Evolutionary conservation across 2,113 vertebrate species (phyloP), one percentile per base, ranked within the genome.

Genomic region (Phrynosoma blainvillii): DNA sequence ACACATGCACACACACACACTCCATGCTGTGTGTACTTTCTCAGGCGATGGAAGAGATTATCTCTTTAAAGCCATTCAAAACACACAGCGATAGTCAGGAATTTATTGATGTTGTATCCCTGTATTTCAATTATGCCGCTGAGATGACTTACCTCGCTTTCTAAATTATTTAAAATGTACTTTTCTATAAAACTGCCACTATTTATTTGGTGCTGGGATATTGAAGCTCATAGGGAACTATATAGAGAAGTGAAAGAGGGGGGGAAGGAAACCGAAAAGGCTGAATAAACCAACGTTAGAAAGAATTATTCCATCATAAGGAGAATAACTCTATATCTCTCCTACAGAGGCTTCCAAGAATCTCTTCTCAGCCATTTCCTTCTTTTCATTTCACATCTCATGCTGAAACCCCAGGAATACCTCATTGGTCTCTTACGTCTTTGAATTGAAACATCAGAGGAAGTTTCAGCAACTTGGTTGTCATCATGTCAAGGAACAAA

Each of bases 161-260:
- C 84, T 85, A 85, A 85, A 85, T 85, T 76, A 85, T 85, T 77
- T 77, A 85, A 65, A 85, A 85, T 65, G 84, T 65, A 27, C 74
- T 85, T 77, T 85, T 77, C 73, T 77, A 85, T 77, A 77, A 85
- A 85, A 65, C 56, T 65, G 84, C 84, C 84, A 77, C 73, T 65
- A 77, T 85, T 77, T 59, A 77, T 85, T 85, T 85, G 54, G 73
- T 20, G 25, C 9, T 0, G 56, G 74, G 25, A 30, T 65, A 77
- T 23, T 77, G 84, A 85, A 85, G 73, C 73, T 65, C 25, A 65
- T 12, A 2, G 56, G 73, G 56, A 47, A 47, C 47, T 47, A 7
- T 47, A 47, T 47, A 7, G 47, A 47, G 76, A 20, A 5, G 47
- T 32, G 82, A 52, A 70, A 5, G 16, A 23, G 40, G 13, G 13